Evolutionary conservation across 2,113 vertebrate species (phyloP), one percentile per base, ranked within the genome.

Genomic region (Pterocles orientalis): DNA sequence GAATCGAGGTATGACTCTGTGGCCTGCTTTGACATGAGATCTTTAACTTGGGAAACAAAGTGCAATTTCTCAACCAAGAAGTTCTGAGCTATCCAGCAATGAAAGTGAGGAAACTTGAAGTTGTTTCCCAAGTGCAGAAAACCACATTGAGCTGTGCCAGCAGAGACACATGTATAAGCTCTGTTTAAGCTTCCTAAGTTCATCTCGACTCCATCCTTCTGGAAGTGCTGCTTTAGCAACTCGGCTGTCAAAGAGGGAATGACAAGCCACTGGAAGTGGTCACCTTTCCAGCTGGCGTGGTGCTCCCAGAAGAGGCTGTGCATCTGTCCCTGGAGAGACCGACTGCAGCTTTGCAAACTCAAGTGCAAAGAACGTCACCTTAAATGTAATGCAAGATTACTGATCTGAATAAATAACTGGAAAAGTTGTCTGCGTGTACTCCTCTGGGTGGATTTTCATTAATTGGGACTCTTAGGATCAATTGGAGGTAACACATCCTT

Each of bases 241-340:
- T 95, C 60, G 61, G 75, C 94, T 95, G 86, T 92, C 83, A 65
- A 31, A 66, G 47, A 92, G 71, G 57, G 82, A 97, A 66, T 86
- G 91, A 81, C 64, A 71, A 94, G 77, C 34, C 88, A 39, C 80
- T 94, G 92, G 93, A 93, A 88, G 51, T 86, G 92, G 88, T 95
- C 94, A 94, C 71, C 91, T 75, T 92, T 94, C 86, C 95, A 96
- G 80, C 95, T 96, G 95, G 85, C 60, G 2, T 26, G 10, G 33
- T 56, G 75, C 50, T 95, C 39, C 31, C 62, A 66, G 54, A 70
- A 71, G 43, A 73, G 68, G 51, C 76, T 80, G 2, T 53, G 34
- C 56, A 48, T 92, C 92, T 82, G 28, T 86, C 86, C 61, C 65
- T 73, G 58, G 76, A 70, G 76, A 73, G 36, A 43, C 88, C 64